Evolutionary conservation across 2,113 vertebrate genomes (phyloP), one percentile per base, ranked within the genome.

Genomic region (Salminus brasiliensis): DNA sequence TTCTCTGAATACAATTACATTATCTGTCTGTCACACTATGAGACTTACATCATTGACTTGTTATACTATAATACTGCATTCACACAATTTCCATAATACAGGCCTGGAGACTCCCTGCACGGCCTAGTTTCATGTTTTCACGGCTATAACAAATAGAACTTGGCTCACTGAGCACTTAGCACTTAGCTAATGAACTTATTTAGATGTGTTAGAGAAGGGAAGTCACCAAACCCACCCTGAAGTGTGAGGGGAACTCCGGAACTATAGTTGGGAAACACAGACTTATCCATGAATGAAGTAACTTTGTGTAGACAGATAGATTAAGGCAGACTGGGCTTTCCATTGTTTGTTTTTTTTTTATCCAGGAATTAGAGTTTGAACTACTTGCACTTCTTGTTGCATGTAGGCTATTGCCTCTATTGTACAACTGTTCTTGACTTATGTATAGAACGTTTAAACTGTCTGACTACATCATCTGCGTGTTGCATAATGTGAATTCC

Each of bases 361-460:
- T 73, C 23, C 53, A 73, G 1, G 18, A 62, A 45, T 62, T 13
- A 72, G 49, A 25, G 53, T 6, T 21, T 73, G 36, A 73, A 73
- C 25, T 29, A 60, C 57, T 60, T 0, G 57, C 29, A 30, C 27
- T 5, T 1, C 53, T 30, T 62, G 57, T 60, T 55, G 23, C n/a
- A 23, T 13, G 1, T 55, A 55, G 52, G 18, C 16, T 63, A 13
- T 7, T 34, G 59, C 13, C 29, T 32, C 30, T 13, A 18, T 62
- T 62, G 59, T 2, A 34, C 29, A 34, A 34, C 13, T 62, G 29
- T 18, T 6, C 23, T 4, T 10, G 13, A 16, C 16, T 34, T 36
- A 34, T 60, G 57, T 7, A 59, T 23, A 29, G n/a, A 60, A 16
- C 27, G 29, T 30, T 15, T 39, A n/a, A n/a, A n/a, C n/a, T n/a